Evolutionary conservation across 1,140 invertebrate species (phyloP), one percentile per base, ranked within the genome.

Genomic region (Stegodyphus mimosarum): DNA sequence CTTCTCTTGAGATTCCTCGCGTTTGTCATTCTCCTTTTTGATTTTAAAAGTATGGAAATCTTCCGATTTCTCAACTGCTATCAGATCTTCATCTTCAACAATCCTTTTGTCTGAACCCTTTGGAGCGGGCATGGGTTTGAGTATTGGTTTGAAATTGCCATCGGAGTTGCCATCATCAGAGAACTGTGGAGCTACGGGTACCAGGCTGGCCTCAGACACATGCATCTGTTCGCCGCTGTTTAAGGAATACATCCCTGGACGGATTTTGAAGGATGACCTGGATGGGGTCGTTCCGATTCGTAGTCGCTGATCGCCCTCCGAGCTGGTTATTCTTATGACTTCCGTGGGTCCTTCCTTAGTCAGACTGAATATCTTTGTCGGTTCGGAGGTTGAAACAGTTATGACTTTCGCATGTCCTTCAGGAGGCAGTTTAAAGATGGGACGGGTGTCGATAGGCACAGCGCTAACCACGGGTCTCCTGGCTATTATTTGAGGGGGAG

Each of bases 1-100:
- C 50, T 87, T 66, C 2, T 73, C 55, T 48, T 74, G 13, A 15
- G 18, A 2, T 9, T 70, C 33, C n/a, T 69, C 73, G 3, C 74
- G 7, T 5, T 75, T 50, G 53, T 87, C 17, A n/a, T 49, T 63
- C 10, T 78, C 66, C 11, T 71, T 67, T 75, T 84, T 50, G 15
- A 83, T 11, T 7, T 66, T 72, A 63, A 87, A 83, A 51, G 86
- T 17, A 1, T 87, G 72, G 7, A 76, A 51, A 17, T 50, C 73
- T 15, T 53, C 83, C 9, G 83, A 86, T 49, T 86, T 86, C 17
- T 86, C 83, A 48, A 78, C 69, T 6, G 83, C 83, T 18, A 86
- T 71, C 13, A 86, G 48, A 72, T 86, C 83, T 64, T 77, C 83
- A 6, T 86, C 83, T 15, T 84, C 81, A 49, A 84, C 73, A 4